Conservation (phyloP, 2,888 invertebrate species). For the Nemoura dubitans region DNA sequence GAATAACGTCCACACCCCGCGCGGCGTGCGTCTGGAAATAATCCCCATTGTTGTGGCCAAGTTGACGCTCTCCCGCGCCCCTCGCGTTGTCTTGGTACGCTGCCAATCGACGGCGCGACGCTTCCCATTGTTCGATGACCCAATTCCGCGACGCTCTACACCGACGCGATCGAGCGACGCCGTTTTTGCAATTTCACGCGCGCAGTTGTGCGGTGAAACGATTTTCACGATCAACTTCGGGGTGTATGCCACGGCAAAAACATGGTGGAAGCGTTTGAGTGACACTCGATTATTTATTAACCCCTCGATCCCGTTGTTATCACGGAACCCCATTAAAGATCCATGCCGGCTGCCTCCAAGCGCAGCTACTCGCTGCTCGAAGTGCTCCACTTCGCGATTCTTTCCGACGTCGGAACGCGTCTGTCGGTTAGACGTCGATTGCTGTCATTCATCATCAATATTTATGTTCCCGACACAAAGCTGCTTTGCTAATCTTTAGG, state of each 20-base stretch:
- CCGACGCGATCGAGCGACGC: background rate
- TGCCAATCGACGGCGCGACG: background rate
- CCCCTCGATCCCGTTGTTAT: background rate
- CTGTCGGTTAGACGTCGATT: too few relatives aligned
- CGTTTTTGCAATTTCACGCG: background rate
- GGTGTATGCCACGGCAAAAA: background rate
- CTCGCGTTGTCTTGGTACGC: background rate
- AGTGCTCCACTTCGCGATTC: background rate
- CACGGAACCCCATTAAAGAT: background rate
- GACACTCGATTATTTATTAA: background rate
- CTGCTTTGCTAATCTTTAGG: background rate
- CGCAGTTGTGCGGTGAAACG: background rate
- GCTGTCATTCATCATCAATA: background rate
- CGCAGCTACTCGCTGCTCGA: background rate
- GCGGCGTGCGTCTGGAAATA: background rate
- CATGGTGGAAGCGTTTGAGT: background rate
- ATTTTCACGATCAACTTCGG: background rate
- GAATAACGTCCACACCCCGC: background rate
- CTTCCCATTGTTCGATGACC: background rate
- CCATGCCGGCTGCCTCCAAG: background rate
- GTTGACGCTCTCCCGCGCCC: background rate
- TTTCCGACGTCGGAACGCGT: background rate
- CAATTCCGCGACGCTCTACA: background rate
- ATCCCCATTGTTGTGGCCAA: constrained; percentile 19
- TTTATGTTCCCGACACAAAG: background rate